Conservation (phyloP, 2,888 invertebrate genomes). For the Pocota personata region DNA sequence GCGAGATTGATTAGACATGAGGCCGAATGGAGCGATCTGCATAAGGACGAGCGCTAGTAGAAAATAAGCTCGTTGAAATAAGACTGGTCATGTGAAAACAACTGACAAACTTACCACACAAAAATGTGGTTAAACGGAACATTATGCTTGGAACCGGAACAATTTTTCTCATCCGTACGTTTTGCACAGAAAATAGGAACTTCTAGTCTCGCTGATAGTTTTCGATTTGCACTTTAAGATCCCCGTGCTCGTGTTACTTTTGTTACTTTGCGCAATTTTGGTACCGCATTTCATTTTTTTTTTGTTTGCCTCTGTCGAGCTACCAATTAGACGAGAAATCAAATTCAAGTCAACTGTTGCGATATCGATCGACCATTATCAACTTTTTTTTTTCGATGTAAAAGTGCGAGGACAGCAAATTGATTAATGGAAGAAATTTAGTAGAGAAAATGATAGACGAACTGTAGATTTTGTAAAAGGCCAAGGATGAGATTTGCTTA, state of each 20-base stretch:
- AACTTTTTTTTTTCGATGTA: not conserved
- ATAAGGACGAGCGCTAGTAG: slow-evolving; percentile 27
- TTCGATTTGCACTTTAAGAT: slow-evolving; percentile 36
- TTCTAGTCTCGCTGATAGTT: slow-evolving; percentile 37
- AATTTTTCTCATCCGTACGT: not conserved
- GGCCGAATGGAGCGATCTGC: not conserved
- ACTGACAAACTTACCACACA: slow-evolving; percentile 35
- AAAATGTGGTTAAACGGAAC: slow-evolving; percentile 10
- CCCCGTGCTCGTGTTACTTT: not conserved
- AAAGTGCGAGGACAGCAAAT: not conserved
- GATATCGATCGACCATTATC: slow-evolving; percentile 60
- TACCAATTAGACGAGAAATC: slow-evolving; percentile 62
- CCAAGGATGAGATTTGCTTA: not conserved
- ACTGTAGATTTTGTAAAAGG: not conserved
- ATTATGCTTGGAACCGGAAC: slow-evolving; percentile 2
- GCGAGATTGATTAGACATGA: not conserved
- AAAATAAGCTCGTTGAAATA: not conserved
- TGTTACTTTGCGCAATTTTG: slow-evolving; percentile 1
- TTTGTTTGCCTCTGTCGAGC: slow-evolving; percentile 29
- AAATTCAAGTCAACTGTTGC: slow-evolving; percentile 49
- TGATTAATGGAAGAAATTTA: not conserved
- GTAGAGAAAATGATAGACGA: not conserved
- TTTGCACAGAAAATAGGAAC: slow-evolving; percentile 18
- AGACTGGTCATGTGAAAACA: not conserved
- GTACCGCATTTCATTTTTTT: not conserved